These are phyloP conservation scores for Crotalus helleri DNA, from an alignment of 2,113 vertebrate species.

Conservation along the genomic window DNA sequence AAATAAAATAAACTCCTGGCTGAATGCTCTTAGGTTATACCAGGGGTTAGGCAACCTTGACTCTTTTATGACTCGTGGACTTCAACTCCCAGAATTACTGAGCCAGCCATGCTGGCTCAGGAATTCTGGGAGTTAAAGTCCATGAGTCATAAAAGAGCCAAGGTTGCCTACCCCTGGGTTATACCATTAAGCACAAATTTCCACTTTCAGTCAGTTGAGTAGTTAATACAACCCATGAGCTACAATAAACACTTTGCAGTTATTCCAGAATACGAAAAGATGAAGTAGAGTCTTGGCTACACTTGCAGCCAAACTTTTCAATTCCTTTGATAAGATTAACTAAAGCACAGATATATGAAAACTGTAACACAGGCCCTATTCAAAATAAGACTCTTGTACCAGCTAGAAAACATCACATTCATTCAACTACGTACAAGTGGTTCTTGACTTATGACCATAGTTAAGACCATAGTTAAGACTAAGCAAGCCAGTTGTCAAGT, in stretches of 20 bases:
- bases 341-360: conserved; percentile 30
- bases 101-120: too few relatives aligned
- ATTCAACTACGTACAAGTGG: too few relatives aligned
- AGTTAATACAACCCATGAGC: background rate
- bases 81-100: too few relatives aligned
- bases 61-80: too few relatives aligned
- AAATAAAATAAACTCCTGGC: background rate
- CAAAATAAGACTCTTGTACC: conserved; percentile 65
- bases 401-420: conserved; percentile 54
- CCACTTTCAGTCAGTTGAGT: conserved; percentile 16
- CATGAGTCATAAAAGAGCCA: too few relatives aligned
- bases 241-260: background rate
- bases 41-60: too few relatives aligned
- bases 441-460: background rate
- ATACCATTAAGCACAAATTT: background rate
- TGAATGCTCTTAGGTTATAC: background rate
- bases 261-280: conserved; percentile 7
- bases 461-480: background rate
- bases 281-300: conserved; percentile 3
- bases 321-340: conserved; percentile 52
- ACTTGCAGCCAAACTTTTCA: conserved; percentile 29
- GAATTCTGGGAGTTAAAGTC: too few relatives aligned
- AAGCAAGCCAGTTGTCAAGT: background rate
- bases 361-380: conserved; percentile 50
- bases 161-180: background rate